phyloP scores from a whole-genome alignment of 2,888 invertebrate species.

The Lypha dubia region DNA sequence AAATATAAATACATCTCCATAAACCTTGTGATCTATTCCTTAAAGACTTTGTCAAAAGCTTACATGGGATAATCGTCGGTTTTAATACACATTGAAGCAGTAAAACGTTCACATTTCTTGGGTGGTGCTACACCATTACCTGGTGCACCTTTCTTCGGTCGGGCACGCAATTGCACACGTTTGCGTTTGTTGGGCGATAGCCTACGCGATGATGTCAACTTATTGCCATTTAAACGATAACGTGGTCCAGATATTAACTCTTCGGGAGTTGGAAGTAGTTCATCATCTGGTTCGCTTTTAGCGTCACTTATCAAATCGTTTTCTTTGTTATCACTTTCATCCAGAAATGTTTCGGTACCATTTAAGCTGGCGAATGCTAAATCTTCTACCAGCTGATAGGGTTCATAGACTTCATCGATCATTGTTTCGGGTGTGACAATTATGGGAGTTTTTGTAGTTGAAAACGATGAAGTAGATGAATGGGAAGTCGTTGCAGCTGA shows the following conservation, averaged over 20 bases:
- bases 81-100: constrained; percentile 89
- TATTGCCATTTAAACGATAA: constrained; percentile 76
- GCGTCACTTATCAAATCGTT: constrained; percentile 68
- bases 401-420: constrained; percentile 20
- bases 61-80: constrained; percentile 91
- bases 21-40: constrained; percentile 5
- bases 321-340: constrained; percentile 28
- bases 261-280: constrained; percentile 81
- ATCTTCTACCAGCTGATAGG: constrained; percentile 80
- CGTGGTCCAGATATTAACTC: constrained; percentile 80
- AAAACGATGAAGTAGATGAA: not conserved
- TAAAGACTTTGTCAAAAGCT: constrained; percentile 80
- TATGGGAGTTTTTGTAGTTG: constrained; percentile 40
- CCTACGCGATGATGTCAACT: constrained; percentile 71
- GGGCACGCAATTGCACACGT: constrained; percentile 74
- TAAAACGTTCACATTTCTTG: constrained; percentile 87
- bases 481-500: not conserved
- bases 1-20: constrained; percentile 28
- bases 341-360: constrained; percentile 76
- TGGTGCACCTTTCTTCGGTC: constrained; percentile 69
- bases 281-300: constrained; percentile 71
- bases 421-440: constrained; percentile 21
- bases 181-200: constrained; percentile 77
- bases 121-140: constrained; percentile 77
- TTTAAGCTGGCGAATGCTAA: constrained; percentile 81